phyloP scores from a whole-genome alignment of 2,888 invertebrate genomes.

The Catocala sponsa region DNA sequence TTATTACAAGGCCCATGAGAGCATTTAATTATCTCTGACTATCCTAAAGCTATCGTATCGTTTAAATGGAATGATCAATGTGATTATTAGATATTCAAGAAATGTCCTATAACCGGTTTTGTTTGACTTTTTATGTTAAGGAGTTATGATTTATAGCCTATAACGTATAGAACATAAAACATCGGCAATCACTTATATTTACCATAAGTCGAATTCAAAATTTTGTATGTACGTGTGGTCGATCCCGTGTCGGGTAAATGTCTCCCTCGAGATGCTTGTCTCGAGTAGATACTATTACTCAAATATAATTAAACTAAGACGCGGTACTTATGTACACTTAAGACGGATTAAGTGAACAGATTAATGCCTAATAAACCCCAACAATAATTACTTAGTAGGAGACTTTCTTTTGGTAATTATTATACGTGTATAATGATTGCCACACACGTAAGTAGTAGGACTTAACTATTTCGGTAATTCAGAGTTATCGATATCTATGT shows the following conservation, averaged over 20 bases:
- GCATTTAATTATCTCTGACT: background rate
- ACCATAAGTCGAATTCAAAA: constrained; percentile 21
- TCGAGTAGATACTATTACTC: constrained; percentile 20
- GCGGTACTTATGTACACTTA: constrained; percentile 22
- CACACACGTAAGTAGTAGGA: constrained; percentile 11
- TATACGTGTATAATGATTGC: constrained; percentile 7
- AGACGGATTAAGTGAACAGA: constrained; percentile 38
- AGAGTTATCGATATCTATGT: background rate
- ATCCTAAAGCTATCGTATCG: too few relatives aligned
- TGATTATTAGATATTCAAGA: constrained; percentile 25
- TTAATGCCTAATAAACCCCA: constrained; percentile 43
- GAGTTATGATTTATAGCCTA: constrained; percentile 36
- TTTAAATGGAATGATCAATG: constrained; percentile 1
- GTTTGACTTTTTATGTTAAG: constrained; percentile 40
- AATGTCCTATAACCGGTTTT: constrained; percentile 28
- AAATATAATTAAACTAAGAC: constrained; percentile 38
- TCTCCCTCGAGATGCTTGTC: constrained; percentile 14
- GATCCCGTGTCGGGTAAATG: constrained; percentile 17
- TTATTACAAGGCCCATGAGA: background rate
- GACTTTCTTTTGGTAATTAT: constrained; percentile 24
- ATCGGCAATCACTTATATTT: constrained; percentile 32
- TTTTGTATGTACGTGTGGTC: constrained; percentile 24
- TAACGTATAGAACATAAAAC: constrained; percentile 38
- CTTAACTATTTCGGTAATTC: background rate
- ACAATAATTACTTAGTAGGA: constrained; percentile 38